Evolutionary conservation across 2,888 invertebrate species (phyloP).

Genomic region (Athalia circularis): DNA sequence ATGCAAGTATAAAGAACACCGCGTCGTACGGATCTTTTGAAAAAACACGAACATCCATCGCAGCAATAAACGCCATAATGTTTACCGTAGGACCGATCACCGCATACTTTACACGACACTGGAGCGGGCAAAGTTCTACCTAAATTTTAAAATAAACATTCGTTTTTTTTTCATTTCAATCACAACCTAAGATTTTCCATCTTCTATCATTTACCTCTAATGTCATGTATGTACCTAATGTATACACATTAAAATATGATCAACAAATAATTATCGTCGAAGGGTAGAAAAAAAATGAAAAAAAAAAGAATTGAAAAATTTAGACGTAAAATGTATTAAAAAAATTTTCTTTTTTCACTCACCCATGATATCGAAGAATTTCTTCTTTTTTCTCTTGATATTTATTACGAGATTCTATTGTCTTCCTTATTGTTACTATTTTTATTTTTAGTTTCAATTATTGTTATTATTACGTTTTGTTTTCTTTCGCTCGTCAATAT

Average conservation of each 20-base stretch:
- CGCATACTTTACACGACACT: slow-evolving; percentile 86
- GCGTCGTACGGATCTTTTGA: slow-evolving; percentile 87
- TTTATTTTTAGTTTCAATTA: background rate
- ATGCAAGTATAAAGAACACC: slow-evolving; percentile 86
- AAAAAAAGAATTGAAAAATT: slow-evolving; percentile 2
- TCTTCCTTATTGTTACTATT: no score
- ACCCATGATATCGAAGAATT: background rate
- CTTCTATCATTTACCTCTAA: no score
- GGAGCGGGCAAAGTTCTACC: slow-evolving; percentile 80
- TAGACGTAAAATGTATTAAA: background rate
- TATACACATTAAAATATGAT: no score
- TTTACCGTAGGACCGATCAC: slow-evolving; percentile 88
- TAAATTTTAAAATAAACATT: slow-evolving; percentile 52
- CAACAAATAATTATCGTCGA: background rate
- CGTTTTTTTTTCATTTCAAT: no score
- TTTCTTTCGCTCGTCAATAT: background rate
- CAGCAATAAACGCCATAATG: slow-evolving; percentile 91
- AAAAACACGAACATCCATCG: slow-evolving; percentile 93
- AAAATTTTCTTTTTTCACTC: background rate
- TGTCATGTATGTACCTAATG: no score
- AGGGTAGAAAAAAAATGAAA: background rate
- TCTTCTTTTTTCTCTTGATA: background rate
- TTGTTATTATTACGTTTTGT: background rate
- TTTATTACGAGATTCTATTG: background rate
- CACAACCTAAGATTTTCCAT: no score